phyloP scores from a whole-genome alignment of 2,888 invertebrate genomes.

The Sipha maydis region DNA sequence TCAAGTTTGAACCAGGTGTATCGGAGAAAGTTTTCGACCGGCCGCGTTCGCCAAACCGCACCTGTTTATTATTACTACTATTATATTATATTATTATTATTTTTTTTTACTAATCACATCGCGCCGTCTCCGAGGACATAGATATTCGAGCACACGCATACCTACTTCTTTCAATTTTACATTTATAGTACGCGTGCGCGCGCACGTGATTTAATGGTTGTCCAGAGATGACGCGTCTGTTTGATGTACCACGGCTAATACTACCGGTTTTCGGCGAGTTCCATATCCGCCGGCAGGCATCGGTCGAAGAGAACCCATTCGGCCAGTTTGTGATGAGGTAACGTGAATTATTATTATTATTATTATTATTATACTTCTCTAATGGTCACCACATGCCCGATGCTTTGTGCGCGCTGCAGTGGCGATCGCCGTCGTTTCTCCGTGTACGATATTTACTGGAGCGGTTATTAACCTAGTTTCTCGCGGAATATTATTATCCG shows the following conservation, averaged over 20 bases:
- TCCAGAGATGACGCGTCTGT: neutral
- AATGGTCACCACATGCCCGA: neutral
- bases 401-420: neutral
- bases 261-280: conserved; percentile 23
- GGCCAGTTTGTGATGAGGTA: neutral
- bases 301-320: neutral
- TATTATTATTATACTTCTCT: neutral
- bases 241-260: neutral
- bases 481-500: neutral
- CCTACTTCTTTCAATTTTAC: no score
- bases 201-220: no score
- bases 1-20: conserved; percentile 1
- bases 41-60: conserved; percentile 17
- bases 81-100: neutral
- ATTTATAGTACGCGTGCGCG: neutral
- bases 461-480: conserved; percentile 38
- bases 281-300: neutral
- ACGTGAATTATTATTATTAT: neutral
- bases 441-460: neutral
- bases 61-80: conserved; percentile 10
- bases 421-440: neutral
- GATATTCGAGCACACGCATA: no score
- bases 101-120: neutral
- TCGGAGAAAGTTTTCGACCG: conserved; percentile 39
- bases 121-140: neutral